Evolutionary conservation across 2,113 vertebrate genomes (phyloP).

Genomic region (Psittacara wagleri): DNA sequence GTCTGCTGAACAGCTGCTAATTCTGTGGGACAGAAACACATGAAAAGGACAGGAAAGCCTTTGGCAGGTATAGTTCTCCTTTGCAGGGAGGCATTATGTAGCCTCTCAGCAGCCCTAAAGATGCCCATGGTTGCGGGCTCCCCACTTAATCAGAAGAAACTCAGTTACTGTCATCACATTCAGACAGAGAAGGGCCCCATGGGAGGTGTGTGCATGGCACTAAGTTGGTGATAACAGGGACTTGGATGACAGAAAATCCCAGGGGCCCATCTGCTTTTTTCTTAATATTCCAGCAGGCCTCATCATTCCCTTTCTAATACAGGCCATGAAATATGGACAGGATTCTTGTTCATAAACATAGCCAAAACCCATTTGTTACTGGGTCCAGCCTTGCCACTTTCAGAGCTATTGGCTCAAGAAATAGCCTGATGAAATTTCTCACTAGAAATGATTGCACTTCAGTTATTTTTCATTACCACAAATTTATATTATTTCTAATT

Average conservation of each 20-base stretch:
- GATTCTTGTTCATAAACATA: neutral
- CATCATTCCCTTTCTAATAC: neutral
- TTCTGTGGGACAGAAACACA: neutral
- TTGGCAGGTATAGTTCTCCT: neutral
- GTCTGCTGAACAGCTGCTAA: neutral
- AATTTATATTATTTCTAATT: constrained; percentile 13
- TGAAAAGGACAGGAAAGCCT: neutral
- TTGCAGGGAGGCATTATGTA: neutral
- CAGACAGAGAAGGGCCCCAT: neutral
- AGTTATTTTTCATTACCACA: constrained; percentile 21
- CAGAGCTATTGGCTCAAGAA: neutral
- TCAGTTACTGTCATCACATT: neutral
- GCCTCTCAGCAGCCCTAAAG: neutral
- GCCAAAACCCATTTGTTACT: neutral
- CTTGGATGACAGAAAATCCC: neutral
- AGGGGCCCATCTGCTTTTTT: neutral
- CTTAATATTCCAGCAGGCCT: neutral
- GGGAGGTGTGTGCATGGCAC: rapidly evolving
- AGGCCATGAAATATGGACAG: neutral
- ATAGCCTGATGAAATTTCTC: neutral
- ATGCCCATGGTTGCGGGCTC: neutral
- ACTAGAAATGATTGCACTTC: neutral
- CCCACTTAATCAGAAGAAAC: too few relatives aligned
- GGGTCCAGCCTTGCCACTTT: neutral
- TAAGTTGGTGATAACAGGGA: neutral